Base-by-base conservation (phyloP, 1,140 invertebrate species). In the Drosophila setifemur region DNA sequence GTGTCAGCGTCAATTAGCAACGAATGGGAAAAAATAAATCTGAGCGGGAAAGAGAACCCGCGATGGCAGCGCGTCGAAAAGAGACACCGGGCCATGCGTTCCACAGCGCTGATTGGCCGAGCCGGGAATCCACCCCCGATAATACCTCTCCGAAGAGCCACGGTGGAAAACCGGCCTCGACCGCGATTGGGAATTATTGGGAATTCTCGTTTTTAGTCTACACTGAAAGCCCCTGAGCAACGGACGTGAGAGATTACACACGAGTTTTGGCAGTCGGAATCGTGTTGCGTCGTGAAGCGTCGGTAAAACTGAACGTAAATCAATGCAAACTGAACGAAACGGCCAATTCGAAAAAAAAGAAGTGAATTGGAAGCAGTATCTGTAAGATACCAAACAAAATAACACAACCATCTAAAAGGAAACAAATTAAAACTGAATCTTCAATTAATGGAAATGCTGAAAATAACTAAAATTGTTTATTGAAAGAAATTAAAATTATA, bases 131-230 rank as follows among this genome's bases (percentile, higher is more conserved):
- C 14, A 47, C 61, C 61, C 61, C 61, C 23, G 42, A 58, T 12
- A 31, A 43, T 23, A 45, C 58, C 29, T 19, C 29, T 23, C 21
- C 6, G 1, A 14, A 25, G 18, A 23, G 39, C 4, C 16, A 23
- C 23, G 35, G 9, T 19, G 7, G 12, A 23, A 33, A 48, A 37
- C 71, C 73, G 50, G 64, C 39, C 33, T 28, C 12, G 37, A 45
- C 44, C 57, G 67, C 72, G 29, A 81, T 79, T 61, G 75, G 82
- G 57, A 71, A 73, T 69, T 61, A 64, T 60, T 60, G 42, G 66
- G 48, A 70, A 78, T 64, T 82, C 81, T 81, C 78, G 72, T 66
- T 63, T 83, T 83, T 86, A 86, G 82, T 87, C 81, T 87, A 86
- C 76, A 87, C 72, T 48, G 78, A 76, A 76, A 78, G 76, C 53